Evolutionary conservation across 2,888 invertebrate species (phyloP).

Genomic region (Himalopsyche kuldschensis): DNA sequence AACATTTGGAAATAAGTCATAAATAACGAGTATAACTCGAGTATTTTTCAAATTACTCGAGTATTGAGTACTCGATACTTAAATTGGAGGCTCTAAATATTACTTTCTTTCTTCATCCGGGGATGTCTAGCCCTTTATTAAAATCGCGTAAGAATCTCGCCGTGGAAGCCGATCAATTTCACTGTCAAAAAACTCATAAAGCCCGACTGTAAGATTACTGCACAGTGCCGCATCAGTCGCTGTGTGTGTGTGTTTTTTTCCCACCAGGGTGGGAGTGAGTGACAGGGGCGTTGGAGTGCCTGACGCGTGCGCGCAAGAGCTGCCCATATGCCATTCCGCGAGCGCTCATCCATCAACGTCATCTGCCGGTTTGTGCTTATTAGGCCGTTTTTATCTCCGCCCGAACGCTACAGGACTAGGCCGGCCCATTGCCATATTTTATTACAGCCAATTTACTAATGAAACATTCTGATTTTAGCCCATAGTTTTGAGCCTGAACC

Average conservation of each 20-base stretch:
- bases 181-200: background rate
- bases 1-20: too few relatives aligned
- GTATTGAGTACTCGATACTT: too few relatives aligned
- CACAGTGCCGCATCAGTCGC: background rate
- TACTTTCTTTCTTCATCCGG: too few relatives aligned
- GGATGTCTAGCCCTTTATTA: too few relatives aligned
- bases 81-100: too few relatives aligned
- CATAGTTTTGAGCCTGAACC: too few relatives aligned
- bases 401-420: background rate
- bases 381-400: constrained; percentile 24
- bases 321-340: constrained; percentile 5
- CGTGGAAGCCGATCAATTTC: background rate
- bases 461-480: too few relatives aligned
- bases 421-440: background rate
- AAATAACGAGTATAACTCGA: too few relatives aligned
- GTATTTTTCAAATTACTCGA: too few relatives aligned
- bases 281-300: too few relatives aligned
- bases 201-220: background rate
- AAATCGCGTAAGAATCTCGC: background rate
- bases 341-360: constrained; percentile 27
- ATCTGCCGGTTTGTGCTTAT: constrained; percentile 24
- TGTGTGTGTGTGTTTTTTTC: background rate
- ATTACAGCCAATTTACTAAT: background rate
- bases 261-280: background rate
- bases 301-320: background rate